Conservation (phyloP, 2,888 invertebrate species). For the Liposcelis brunnea region DNA sequence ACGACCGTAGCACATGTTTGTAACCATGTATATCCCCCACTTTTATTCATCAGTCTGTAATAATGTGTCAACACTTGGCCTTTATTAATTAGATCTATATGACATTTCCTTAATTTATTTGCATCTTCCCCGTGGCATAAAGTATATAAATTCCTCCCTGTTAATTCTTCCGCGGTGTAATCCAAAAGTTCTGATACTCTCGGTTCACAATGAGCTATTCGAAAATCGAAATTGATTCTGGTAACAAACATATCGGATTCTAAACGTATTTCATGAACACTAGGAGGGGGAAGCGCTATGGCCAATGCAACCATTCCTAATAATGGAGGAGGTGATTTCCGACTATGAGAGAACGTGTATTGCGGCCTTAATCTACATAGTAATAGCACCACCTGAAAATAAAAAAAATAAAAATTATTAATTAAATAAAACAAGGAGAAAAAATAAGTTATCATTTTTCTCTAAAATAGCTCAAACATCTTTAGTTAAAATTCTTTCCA, state of each 20-base stretch:
- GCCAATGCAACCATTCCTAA: slow-evolving; percentile 90
- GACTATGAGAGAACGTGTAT: slow-evolving; percentile 77
- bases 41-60: slow-evolving; percentile 90
- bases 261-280: slow-evolving; percentile 88
- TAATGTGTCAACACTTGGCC: slow-evolving; percentile 94
- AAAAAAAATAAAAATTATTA: slow-evolving; percentile 12
- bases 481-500: too few species aligned
- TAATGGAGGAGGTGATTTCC: slow-evolving; percentile 71
- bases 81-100: slow-evolving; percentile 86
- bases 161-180: slow-evolving; percentile 83
- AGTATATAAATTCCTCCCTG: slow-evolving; percentile 83
- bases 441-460: not conserved
- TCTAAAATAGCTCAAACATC: slow-evolving; percentile 1
- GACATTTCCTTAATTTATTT: slow-evolving; percentile 81
- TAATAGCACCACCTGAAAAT: slow-evolving; percentile 74
- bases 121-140: slow-evolving; percentile 94
- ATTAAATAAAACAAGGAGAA: not conserved
- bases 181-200: slow-evolving; percentile 86
- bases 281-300: slow-evolving; percentile 90
- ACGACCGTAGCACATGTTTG: slow-evolving; percentile 95
- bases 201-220: slow-evolving; percentile 94
- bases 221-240: slow-evolving; percentile 86
- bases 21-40: slow-evolving; percentile 91
- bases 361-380: slow-evolving; percentile 83
- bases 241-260: slow-evolving; percentile 95